These are phyloP conservation scores for Calephelis virginiensis DNA, from an alignment of 1,140 invertebrate genomes.

Conservation along the genomic window DNA sequence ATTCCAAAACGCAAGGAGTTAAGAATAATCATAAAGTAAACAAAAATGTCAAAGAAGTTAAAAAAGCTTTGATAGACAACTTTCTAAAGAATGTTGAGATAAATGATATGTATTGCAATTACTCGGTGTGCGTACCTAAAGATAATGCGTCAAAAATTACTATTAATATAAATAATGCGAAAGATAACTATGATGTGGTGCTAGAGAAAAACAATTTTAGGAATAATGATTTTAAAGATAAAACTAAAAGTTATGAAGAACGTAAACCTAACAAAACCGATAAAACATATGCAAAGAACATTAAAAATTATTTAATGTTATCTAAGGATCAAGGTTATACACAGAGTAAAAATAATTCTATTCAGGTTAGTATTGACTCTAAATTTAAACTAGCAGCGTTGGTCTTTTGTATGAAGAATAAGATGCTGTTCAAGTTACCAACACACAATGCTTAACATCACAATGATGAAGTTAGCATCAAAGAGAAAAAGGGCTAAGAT, in stretches of 20 bases:
- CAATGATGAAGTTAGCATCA: too few relatives aligned
- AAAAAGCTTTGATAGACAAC: conserved; percentile 47
- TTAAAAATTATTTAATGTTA: conserved; percentile 30
- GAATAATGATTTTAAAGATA: conserved; percentile 42
- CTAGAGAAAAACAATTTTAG: conserved; percentile 39
- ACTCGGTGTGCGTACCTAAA: conserved; percentile 25
- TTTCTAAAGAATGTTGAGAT: conserved; percentile 35
- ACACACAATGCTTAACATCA: too few relatives aligned
- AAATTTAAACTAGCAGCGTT: too few relatives aligned
- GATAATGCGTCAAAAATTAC: conserved; percentile 44
- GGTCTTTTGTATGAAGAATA: too few relatives aligned
- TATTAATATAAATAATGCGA: conserved; percentile 55
- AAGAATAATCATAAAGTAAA: neutral
- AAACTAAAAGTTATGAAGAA: conserved; percentile 16
- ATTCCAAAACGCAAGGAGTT: neutral
- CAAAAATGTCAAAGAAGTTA: conserved; percentile 30
- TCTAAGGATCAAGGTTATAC: neutral
- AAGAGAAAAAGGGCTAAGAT: too few relatives aligned
- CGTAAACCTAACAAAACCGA: neutral
- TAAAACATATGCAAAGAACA: conserved; percentile 12
- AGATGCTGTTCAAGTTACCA: too few relatives aligned
- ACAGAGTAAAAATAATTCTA: neutral
- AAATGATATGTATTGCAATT: conserved; percentile 20
- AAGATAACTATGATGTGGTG: conserved; percentile 49
- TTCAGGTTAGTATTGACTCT: neutral